Evolutionary conservation across 2,888 invertebrate species (phyloP).

Genomic region (Ganaspis brasiliensis): DNA sequence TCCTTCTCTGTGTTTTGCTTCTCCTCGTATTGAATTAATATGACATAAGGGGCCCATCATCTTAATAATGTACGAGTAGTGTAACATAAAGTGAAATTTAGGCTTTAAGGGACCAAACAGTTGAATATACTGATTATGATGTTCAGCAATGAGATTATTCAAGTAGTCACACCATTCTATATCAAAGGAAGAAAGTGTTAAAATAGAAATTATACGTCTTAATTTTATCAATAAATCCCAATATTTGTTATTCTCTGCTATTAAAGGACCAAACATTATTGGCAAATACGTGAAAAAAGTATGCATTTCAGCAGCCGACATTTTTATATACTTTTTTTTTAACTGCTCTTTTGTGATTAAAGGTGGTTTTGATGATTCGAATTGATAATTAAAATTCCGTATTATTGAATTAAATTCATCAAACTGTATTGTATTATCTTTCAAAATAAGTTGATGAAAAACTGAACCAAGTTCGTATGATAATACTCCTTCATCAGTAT

Average conservation of each 20-base stretch:
- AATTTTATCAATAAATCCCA: not conserved
- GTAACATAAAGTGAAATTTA: too few species aligned
- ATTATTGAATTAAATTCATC: not conserved
- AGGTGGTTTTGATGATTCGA: not conserved
- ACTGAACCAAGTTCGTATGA: not conserved
- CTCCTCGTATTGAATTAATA: too few species aligned
- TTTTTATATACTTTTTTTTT: not conserved
- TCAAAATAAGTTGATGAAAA: not conserved
- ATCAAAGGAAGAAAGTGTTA: too few species aligned
- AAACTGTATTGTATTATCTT: not conserved
- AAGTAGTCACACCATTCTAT: too few species aligned
- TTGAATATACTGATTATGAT: too few species aligned
- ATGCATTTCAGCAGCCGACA: not conserved
- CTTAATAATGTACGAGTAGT: too few species aligned
- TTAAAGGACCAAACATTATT: not conserved
- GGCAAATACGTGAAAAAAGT: not conserved
- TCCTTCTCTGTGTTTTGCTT: too few species aligned
- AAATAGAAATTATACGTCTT: not conserved
- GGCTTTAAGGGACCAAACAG: too few species aligned
- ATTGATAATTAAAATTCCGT: not conserved
- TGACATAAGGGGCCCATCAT: too few species aligned
- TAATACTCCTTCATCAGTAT: not conserved
- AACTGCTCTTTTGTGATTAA: not conserved
- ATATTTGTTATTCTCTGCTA: not conserved
- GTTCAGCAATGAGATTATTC: too few species aligned